Evolutionary conservation across 1,140 invertebrate species (phyloP), one percentile per base, ranked within the genome.

Genomic region (Drosophila mojavensis): DNA sequence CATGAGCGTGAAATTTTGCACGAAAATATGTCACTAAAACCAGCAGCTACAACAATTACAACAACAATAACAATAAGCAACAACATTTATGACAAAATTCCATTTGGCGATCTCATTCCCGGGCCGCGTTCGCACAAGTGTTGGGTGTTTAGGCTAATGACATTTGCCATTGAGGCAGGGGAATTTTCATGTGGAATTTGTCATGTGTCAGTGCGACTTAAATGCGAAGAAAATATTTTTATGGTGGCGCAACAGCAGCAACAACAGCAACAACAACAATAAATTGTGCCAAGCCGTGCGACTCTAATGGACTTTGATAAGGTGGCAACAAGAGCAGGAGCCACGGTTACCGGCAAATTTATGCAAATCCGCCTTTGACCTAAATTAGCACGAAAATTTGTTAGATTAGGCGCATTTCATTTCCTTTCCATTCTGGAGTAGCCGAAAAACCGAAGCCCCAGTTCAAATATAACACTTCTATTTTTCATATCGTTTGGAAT

Each of bases 351-450:
- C 62, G 45, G 63, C 45, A 79, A 89, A 81, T 84, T 83, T 89
- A 89, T 89, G 84, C 80, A 89, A 89, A 89, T 89, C 84, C 85
- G 75, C 75, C 79, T 89, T 81, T 89, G 85, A 89, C 84, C 84
- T 75, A 89, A 89, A 89, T 89, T 89, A 83, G 84, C 78, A 89
- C 84, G 84, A 89, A 81, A 89, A 84, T 89, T 84, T 89, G 80
- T 89, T 84, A 89, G 84, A 89, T 89, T 89, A 89, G 84, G 84
- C 64, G 65, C 74, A 79, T 78, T 89, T 84, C 78, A 79, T 89
- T 89, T 89, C 83, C 79, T 89, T 89, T 89, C 83, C 79, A 61
- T 30, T 45, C 41, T 47, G 66, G 54, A 53, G 48, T 53, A 50
- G 39, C 76, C 60, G 33, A 73, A 78, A 78, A 68, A 66, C 55